Conservation (phyloP, 1,140 invertebrate species). For the Aleiodes sp. region DNA sequence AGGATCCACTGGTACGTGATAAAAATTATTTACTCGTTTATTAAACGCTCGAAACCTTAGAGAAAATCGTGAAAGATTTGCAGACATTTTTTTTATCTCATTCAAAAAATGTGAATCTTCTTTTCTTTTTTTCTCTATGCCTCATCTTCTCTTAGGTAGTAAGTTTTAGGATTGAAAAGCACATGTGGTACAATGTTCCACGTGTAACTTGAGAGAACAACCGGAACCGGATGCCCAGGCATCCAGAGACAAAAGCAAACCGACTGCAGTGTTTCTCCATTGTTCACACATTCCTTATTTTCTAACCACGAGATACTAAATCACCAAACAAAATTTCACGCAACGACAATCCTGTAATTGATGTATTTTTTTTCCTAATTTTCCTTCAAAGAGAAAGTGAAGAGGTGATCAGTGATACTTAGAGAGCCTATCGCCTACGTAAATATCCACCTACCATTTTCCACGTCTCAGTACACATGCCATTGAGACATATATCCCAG, state of each 20-base stretch:
- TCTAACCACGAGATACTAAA: background rate
- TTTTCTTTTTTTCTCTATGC: too few species aligned
- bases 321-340: background rate
- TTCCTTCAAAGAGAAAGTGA: background rate
- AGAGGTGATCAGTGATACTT: background rate
- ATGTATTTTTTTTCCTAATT: too few species aligned
- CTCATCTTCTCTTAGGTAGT: constrained; percentile 17
- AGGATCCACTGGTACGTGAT: constrained; percentile 57
- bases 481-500: background rate
- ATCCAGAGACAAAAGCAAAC: constrained; percentile 15
- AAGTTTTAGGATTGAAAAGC: constrained; percentile 27
- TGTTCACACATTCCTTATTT: background rate
- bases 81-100: constrained; percentile 12
- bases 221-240: constrained; percentile 53
- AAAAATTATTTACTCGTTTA: constrained; percentile 67
- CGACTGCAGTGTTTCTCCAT: background rate
- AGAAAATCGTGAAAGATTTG: constrained; percentile 23
- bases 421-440: background rate
- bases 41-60: constrained; percentile 48
- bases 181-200: constrained; percentile 56
- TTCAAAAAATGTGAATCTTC: background rate
- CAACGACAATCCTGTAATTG: too few species aligned
- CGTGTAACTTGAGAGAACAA: constrained; percentile 56
- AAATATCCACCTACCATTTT: background rate
- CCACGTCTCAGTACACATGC: background rate